Percentiles rank a stretch among this genome's conserved stretches.
Evolutionary conservation across 2,797 vertebrate genomes (phyloP).

Genomic region (Pantherophis vulpinus): DNA sequence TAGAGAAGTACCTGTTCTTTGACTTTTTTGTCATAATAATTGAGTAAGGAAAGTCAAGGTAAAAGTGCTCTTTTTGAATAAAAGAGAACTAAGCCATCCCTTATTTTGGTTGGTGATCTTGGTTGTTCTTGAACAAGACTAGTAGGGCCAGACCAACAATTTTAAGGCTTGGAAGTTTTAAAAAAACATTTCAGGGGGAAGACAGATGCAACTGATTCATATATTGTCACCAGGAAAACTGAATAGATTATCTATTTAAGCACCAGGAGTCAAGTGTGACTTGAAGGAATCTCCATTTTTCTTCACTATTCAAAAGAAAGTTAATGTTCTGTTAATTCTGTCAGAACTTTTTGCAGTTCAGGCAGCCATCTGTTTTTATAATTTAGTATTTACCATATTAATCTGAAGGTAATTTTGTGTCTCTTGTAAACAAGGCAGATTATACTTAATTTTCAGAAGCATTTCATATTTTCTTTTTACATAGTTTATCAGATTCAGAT

Average conservation of each 20-base stretch:
- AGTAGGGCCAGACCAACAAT: neutral
- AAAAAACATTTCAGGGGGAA: neutral
- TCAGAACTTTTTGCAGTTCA: neutral
- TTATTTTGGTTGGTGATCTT: neutral
- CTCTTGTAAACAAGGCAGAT: neutral
- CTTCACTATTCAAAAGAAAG: neutral
- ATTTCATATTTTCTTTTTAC: neutral
- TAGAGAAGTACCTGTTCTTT: neutral
- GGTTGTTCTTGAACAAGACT: neutral
- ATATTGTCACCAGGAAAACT: neutral
- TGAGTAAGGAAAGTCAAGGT: neutral
- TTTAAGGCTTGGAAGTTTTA: neutral
- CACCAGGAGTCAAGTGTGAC: neutral
- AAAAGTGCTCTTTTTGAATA: neutral
- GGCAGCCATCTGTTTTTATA: neutral
- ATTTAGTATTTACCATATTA: neutral
- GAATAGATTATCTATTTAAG: neutral
- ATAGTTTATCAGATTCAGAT: neutral
- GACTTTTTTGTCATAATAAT: neutral
- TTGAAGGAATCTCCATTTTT: neutral
- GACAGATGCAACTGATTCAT: neutral
- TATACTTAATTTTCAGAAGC: neutral
- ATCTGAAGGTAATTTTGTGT: neutral
- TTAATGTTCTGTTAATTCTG: neutral
- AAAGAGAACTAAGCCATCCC: neutral